A percentile compares a stretch with the other conserved stretches of the same genome.
Evolutionary conservation across 2,113 vertebrate species (phyloP).

Genomic region (Polypterus senegalus): DNA sequence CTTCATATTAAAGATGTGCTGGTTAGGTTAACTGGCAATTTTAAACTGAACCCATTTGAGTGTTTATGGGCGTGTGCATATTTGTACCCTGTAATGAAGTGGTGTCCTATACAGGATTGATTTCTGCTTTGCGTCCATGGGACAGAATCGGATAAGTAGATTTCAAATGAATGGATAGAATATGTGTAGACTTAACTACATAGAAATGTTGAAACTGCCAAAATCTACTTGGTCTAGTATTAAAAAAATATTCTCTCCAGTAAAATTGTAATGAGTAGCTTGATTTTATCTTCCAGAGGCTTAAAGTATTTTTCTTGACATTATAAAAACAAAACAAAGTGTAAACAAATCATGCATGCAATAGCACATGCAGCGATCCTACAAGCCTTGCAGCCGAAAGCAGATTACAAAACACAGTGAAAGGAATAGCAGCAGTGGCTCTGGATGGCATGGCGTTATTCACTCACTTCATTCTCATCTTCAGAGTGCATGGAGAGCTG

Average conservation of each 20-base stretch:
- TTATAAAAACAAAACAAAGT: background rate
- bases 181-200: too few species aligned
- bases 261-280: slow-evolving; percentile 15
- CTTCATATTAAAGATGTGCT: too few species aligned
- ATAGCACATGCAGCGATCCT: slow-evolving; percentile 6
- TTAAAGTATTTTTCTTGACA: background rate
- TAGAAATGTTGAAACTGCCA: too few species aligned
- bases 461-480: slow-evolving; percentile 86
- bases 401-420: background rate
- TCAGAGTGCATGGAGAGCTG: slow-evolving; percentile 83
- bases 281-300: slow-evolving; percentile 5
- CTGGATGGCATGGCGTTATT: background rate
- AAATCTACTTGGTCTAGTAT: too few species aligned
- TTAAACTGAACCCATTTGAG: too few species aligned
- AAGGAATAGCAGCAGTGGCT: slow-evolving; percentile 15
- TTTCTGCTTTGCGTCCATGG: too few species aligned
- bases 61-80: too few species aligned
- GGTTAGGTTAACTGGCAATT: too few species aligned
- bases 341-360: background rate
- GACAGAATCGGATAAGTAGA: too few species aligned
- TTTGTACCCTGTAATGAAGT: too few species aligned
- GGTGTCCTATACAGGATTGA: too few species aligned
- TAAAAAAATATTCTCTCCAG: background rate
- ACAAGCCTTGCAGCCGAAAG: slow-evolving; percentile 3
- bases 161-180: too few species aligned